Evolutionary conservation across 2,888 invertebrate genomes (phyloP).

Genomic region (Caenorhabditis sinica): DNA sequence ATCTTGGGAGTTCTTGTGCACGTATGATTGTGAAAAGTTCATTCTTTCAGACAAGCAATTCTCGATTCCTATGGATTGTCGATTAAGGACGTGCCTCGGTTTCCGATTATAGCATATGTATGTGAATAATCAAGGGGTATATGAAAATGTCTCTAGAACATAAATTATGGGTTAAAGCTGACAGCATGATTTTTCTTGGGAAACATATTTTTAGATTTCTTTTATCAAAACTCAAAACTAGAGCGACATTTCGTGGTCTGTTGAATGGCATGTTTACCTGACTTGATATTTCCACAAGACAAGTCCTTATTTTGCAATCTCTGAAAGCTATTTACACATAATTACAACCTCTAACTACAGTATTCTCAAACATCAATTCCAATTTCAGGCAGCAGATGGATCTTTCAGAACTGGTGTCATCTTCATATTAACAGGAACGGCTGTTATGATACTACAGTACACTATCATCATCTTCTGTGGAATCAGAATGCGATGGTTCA

Average conservation of each 20-base stretch:
- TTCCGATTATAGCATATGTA: constrained; percentile 26
- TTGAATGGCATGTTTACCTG: background rate
- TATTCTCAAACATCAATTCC: constrained; percentile 1
- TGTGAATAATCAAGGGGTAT: background rate
- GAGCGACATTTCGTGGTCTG: background rate
- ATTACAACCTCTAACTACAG: background rate
- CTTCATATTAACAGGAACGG: constrained; percentile 8
- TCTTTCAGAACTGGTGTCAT: constrained; percentile 8
- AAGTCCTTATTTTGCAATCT: background rate
- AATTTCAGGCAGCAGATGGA: constrained; percentile 15
- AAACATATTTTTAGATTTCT: too few relatives aligned
- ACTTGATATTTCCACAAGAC: background rate
- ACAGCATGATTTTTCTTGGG: too few relatives aligned
- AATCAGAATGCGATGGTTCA: constrained; percentile 11
- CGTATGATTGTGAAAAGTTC: background rate
- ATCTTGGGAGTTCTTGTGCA: background rate
- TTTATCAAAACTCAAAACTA: background rate
- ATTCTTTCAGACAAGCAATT: background rate
- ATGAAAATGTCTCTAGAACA: background rate
- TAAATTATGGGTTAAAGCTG: too few relatives aligned
- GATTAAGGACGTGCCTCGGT: constrained; percentile 18
- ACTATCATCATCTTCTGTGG: constrained; percentile 20
- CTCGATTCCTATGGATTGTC: constrained; percentile 13
- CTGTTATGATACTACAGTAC: constrained; percentile 19
- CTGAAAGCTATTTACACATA: background rate